Evolutionary conservation across 2,888 invertebrate genomes (phyloP), one percentile per base, ranked within the genome.

Genomic region (Caenorhabditis sp.): DNA sequence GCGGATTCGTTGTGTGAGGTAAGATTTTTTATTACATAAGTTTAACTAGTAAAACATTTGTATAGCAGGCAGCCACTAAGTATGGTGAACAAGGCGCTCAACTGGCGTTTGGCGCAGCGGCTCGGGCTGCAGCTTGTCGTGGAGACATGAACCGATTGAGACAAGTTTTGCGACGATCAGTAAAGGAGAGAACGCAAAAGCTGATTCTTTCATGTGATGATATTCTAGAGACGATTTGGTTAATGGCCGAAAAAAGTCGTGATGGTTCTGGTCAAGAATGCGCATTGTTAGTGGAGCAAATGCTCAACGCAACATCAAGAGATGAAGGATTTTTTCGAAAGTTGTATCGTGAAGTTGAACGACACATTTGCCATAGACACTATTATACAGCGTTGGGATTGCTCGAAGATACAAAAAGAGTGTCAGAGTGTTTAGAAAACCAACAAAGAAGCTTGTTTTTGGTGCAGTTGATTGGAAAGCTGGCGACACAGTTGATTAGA

Each of bases 311-410:
- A 43, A 75, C 80, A 3, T 66, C 49, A 20, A 63, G 79, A 36
- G 67, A 70, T 5, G 23, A 49, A 21, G 83, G 83, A 21, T 83
- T 83, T 56, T 82, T 82, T 38, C 63, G 77, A 50, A 65, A 67
- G 21, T 56, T 83, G 27, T 66, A 67, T 57, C 63, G 81, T 36
- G 83, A 83, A 68, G 65, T 79, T 14, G 82, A 83, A 25, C 59
- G 80, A 5, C 82, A 84, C 59, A 70, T 84, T 31, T 67, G 69
- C 27, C 80, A 82, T 57, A 70, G 73, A 17, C 77, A 80, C 60
- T 84, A 81, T 59, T 83, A 81, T 61, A 77, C 81, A 10, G 81
- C 84, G 7, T 54, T 81, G 0, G 59, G 77, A 0, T 57, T 84
- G 12, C 21, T 83, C 50, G 81, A 83, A 52, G 72, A 72, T 8